Percentiles rank a stretch among this genome's conserved stretches.
Conservation (phyloP, 1,140 invertebrate genomes). For the Drosophila auraria region DNA sequence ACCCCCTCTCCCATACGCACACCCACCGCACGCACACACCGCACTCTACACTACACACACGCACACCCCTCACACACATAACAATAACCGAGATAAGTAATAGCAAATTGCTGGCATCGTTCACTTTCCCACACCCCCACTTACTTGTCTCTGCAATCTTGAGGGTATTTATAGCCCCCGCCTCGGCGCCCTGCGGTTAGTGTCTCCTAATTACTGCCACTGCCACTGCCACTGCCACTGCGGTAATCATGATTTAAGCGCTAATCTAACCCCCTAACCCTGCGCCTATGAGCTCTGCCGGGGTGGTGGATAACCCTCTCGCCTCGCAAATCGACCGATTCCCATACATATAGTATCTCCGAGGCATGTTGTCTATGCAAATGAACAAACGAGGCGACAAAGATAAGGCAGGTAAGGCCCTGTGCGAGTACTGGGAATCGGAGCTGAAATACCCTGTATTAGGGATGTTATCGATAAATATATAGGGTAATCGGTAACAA, state of each 20-base stretch:
- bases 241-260: slow-evolving; percentile 77
- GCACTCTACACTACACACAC: slow-evolving; percentile 18
- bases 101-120: slow-evolving; percentile 74
- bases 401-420: slow-evolving; percentile 10
- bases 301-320: slow-evolving; percentile 1
- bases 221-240: slow-evolving; percentile 39
- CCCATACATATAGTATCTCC: background rate
- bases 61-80: slow-evolving; percentile 30
- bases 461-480: background rate
- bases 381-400: slow-evolving; percentile 9
- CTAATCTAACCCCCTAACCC: slow-evolving; percentile 49
- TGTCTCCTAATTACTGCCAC: slow-evolving; percentile 70
- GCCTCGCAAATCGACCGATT: background rate
- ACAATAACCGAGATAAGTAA: slow-evolving; percentile 76
- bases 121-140: slow-evolving; percentile 11
- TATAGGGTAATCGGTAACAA: background rate
- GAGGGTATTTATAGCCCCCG: slow-evolving; percentile 57
- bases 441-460: background rate
- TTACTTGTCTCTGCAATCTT: slow-evolving; percentile 52
- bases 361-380: slow-evolving; percentile 16
- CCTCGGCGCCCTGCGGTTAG: slow-evolving; percentile 23
- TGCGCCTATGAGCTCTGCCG: background rate
- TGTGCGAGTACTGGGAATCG: background rate
- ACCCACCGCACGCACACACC: slow-evolving; percentile 3
- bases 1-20: slow-evolving; percentile 15